Percentiles rank a stretch among this genome's conserved stretches.
These are phyloP conservation scores for Diglossa cyanea DNA, from an alignment of 2,797 vertebrate genomes.

Conservation along the genomic window DNA sequence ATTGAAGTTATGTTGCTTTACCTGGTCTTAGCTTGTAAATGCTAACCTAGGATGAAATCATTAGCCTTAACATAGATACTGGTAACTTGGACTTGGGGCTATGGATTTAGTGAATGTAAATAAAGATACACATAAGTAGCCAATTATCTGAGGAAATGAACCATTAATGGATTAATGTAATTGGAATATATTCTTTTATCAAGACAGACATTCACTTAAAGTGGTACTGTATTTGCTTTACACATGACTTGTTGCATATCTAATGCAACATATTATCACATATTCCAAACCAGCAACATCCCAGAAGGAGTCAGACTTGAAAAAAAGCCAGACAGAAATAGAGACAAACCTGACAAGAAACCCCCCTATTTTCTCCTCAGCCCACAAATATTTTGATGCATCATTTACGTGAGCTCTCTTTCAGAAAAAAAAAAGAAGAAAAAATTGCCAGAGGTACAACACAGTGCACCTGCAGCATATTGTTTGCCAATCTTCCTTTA, in stretches of 20 bases:
- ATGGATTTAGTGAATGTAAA: slow-evolving; percentile 54
- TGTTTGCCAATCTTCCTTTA: not conserved
- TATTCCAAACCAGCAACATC: not conserved
- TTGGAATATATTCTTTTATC: slow-evolving; percentile 59
- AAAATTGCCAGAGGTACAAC: not conserved
- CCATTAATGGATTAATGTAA: slow-evolving; percentile 68
- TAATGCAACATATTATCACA: slow-evolving; percentile 13
- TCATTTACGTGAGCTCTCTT: not conserved
- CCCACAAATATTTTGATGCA: slow-evolving; percentile 17
- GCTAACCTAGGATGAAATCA: slow-evolving; percentile 41
- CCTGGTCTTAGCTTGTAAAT: not conserved
- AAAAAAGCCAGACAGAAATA: not conserved
- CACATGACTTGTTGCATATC: slow-evolving; percentile 58
- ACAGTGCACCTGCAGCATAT: not conserved
- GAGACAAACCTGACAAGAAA: not conserved
- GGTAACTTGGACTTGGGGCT: slow-evolving; percentile 14
- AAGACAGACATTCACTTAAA: slow-evolving; percentile 55
- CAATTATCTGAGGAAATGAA: slow-evolving; percentile 70
- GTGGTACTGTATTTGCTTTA: slow-evolving; percentile 50
- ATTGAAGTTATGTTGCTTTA: not conserved
- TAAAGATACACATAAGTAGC: slow-evolving; percentile 59
- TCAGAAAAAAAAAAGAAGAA: not conserved
- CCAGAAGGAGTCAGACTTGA: not conserved
- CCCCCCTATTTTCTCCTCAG: not conserved
- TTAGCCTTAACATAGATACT: slow-evolving; percentile 14